A percentile compares a stretch with the other conserved stretches of the same genome.
phyloP scores from a whole-genome alignment of 53 echinoderm and acorn worm species.

The Arbacia lixula region DNA sequence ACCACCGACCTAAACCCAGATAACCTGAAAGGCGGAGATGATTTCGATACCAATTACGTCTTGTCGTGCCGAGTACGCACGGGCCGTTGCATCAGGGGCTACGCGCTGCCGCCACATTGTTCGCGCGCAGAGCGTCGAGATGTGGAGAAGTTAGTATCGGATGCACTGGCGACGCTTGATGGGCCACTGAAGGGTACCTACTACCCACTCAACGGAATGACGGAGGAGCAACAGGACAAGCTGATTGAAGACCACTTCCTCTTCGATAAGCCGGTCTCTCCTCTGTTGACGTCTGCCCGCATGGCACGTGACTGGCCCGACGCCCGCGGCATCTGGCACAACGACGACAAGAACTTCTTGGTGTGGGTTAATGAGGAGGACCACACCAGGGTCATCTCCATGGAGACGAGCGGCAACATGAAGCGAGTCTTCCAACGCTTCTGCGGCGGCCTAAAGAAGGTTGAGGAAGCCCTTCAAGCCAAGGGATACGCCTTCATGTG shows the following conservation, averaged over 20 bases:
- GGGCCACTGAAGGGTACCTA: conserved; percentile 86
- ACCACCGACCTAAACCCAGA: conserved; percentile 79
- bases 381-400: conserved; percentile 93
- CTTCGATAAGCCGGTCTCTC: conserved; percentile 97
- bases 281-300: conserved; percentile 77
- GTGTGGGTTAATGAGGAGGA: conserved; percentile 97
- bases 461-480: conserved; percentile 73
- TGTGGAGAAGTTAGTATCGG: conserved; percentile 71
- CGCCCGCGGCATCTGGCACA: conserved; percentile 94
- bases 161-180: conserved; percentile 75
- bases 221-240: conserved; percentile 84
- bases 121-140: conserved; percentile 73
- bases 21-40: conserved; percentile 77
- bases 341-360: conserved; percentile 87
- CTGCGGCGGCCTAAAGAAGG: conserved; percentile 88
- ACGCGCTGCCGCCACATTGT: conserved; percentile 77
- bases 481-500: conserved; percentile 95
- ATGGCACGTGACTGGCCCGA: conserved; percentile 99
- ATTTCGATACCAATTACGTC: conserved; percentile 89
- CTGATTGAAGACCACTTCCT: conserved; percentile 96
- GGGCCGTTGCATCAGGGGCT: conserved; percentile 85
- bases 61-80: conserved; percentile 93
- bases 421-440: conserved; percentile 84
- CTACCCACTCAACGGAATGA: conserved; percentile 96
- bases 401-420: conserved; percentile 97